Evolutionary conservation across 1,140 invertebrate genomes (phyloP).

Genomic region (Lordiphosa stackelbergi): DNA sequence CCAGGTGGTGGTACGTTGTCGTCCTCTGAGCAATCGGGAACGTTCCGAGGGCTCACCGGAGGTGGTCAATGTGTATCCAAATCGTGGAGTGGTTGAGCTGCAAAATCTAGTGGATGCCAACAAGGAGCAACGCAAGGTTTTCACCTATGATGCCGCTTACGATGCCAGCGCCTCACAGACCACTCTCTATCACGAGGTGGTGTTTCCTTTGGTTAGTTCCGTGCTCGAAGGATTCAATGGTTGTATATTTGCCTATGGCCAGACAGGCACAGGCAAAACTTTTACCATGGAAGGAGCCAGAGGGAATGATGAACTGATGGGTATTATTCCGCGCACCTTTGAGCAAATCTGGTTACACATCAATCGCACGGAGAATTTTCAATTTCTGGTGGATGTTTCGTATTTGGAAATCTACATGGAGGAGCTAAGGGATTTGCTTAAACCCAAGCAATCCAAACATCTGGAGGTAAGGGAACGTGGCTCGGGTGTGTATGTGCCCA

Average conservation of each 20-base stretch:
- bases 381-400: slow-evolving; percentile 94
- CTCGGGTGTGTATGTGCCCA: slow-evolving; percentile 95
- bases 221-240: slow-evolving; percentile 97
- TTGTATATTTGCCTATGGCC: slow-evolving; percentile 97
- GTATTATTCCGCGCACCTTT: slow-evolving; percentile 96
- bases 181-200: slow-evolving; percentile 94
- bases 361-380: slow-evolving; percentile 88
- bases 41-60: slow-evolving; percentile 83
- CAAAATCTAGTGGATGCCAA: slow-evolving; percentile 79
- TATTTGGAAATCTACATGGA: slow-evolving; percentile 98
- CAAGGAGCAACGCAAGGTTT: slow-evolving; percentile 82
- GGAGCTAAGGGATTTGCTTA: slow-evolving; percentile 93
- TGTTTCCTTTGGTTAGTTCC: slow-evolving; percentile 95
- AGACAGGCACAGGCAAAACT: slow-evolving; percentile 96
- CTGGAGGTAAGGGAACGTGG: slow-evolving; percentile 85
- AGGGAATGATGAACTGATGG: slow-evolving; percentile 82
- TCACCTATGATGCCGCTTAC: slow-evolving; percentile 96
- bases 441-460: slow-evolving; percentile 85
- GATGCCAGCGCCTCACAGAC: slow-evolving; percentile 91
- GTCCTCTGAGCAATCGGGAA: slow-evolving; percentile 92
- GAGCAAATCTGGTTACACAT: slow-evolving; percentile 97
- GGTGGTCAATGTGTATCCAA: slow-evolving; percentile 83
- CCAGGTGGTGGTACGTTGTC: slow-evolving; percentile 93
- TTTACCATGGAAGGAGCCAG: slow-evolving; percentile 94
- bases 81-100: slow-evolving; percentile 83